A percentile compares a stretch with the other conserved stretches of the same genome.
These are phyloP conservation scores for Haliclona indistincta DNA, from an alignment of 37 sponge, comb jelly and placozoan genomes.

Conservation along the genomic window DNA sequence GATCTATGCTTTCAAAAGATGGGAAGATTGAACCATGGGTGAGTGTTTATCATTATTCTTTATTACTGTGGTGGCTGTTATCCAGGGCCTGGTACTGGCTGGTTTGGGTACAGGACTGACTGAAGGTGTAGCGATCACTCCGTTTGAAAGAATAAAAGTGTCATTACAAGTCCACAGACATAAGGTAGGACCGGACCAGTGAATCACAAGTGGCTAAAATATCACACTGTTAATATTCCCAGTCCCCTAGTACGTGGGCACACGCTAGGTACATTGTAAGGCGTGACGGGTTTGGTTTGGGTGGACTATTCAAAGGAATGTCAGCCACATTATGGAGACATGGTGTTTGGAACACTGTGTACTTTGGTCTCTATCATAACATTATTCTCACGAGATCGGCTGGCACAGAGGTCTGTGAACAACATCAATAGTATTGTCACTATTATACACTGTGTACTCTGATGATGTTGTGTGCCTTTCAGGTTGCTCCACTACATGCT, in stretches of 20 bases:
- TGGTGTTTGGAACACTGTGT: conserved; percentile 43
- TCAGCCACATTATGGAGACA: conserved; percentile 34
- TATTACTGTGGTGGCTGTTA: background rate
- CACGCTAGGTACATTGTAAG: conserved; percentile 15
- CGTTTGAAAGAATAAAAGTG: conserved; percentile 53
- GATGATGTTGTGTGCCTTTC: background rate
- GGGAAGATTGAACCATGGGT: conserved; percentile 17
- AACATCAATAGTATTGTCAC: too few relatives aligned
- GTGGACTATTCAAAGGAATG: conserved; percentile 29
- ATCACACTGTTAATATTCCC: background rate
- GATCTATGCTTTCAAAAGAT: background rate
- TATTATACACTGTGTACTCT: too few relatives aligned
- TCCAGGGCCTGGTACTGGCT: conserved; percentile 30
- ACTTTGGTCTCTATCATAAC: conserved; percentile 48
- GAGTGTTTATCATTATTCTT: background rate
- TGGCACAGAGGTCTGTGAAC: too few relatives aligned
- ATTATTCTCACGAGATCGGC: too few relatives aligned
- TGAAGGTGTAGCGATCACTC: conserved; percentile 32
- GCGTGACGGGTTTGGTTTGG: conserved; percentile 22
- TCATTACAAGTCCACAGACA: conserved; percentile 23
- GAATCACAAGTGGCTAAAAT: background rate
- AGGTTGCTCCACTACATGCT: background rate
- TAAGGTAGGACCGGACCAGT: conserved; percentile 2
- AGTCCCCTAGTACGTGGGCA: conserved; percentile 39
- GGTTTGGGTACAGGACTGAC: conserved; percentile 35